A percentile compares a stretch with the other conserved stretches of the same genome.
Evolutionary conservation across 2,888 invertebrate species (phyloP).

Genomic region (Hypena proboscidalis): DNA sequence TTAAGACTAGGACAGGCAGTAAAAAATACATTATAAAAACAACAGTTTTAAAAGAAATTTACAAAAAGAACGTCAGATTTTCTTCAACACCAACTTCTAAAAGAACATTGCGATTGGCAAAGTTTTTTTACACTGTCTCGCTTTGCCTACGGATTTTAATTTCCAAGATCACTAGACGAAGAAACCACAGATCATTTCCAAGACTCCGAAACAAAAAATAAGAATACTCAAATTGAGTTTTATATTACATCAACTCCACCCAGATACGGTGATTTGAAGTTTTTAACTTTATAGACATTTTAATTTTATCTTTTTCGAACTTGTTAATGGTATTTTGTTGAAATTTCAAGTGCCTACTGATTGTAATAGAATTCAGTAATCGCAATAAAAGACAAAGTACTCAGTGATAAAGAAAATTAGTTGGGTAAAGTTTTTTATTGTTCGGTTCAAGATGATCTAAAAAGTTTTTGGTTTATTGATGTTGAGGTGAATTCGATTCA

Average conservation of each 20-base stretch:
- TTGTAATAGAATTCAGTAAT: conserved; percentile 45
- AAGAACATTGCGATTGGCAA: no score
- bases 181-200: conserved; percentile 17
- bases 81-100: no score
- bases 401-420: conserved; percentile 43
- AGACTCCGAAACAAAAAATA: conserved; percentile 19
- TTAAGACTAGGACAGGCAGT: no score
- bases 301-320: conserved; percentile 39
- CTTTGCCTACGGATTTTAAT: neutral
- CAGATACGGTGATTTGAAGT: conserved; percentile 23
- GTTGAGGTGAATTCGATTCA: conserved; percentile 4
- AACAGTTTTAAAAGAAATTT: no score
- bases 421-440: conserved; percentile 33
- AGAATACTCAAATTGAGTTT: conserved; percentile 27
- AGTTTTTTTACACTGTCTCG: neutral
- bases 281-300: conserved; percentile 41
- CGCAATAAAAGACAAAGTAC: conserved; percentile 42
- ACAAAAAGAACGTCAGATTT: no score
- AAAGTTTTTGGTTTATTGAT: conserved; percentile 26
- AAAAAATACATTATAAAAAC: no score
- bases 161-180: neutral
- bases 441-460: conserved; percentile 22
- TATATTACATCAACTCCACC: conserved; percentile 21
- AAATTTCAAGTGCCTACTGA: conserved; percentile 38
- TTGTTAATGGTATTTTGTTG: conserved; percentile 38